phyloP scores from a whole-genome alignment of 53 echinoderm and acorn worm genomes.

The Zoroaster sp. region DNA sequence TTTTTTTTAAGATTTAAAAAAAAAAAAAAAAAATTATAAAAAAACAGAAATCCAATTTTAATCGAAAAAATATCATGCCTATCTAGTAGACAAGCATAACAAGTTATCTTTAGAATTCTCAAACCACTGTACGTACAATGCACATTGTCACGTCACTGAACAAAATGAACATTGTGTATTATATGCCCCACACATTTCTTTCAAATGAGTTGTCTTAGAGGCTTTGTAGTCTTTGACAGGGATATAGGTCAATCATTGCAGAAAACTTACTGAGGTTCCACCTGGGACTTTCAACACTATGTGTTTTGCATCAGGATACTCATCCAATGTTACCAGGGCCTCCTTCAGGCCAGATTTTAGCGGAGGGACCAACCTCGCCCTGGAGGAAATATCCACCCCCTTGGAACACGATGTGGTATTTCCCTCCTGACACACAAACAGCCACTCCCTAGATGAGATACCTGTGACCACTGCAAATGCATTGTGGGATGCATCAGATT shows the following conservation, averaged over 20 bases:
- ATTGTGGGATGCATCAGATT: slow-evolving; percentile 24
- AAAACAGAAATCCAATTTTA: no score
- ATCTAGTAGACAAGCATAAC: no score
- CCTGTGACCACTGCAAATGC: slow-evolving; percentile 59
- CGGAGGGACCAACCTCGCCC: slow-evolving; percentile 68
- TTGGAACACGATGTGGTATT: slow-evolving; percentile 60
- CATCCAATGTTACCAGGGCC: slow-evolving; percentile 51
- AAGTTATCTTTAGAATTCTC: no score
- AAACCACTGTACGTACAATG: no score
- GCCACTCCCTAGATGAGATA: slow-evolving; percentile 51
- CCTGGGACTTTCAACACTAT: slow-evolving; percentile 56
- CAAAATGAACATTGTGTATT: no score
- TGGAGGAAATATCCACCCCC: slow-evolving; percentile 75
- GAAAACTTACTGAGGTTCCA: slow-evolving; percentile 22
- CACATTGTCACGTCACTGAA: no score
- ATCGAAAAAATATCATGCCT: no score
- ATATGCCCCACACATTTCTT: slow-evolving; percentile 47
- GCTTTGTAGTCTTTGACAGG: background rate
- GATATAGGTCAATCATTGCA: background rate
- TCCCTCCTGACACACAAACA: slow-evolving; percentile 75
- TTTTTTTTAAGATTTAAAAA: no score
- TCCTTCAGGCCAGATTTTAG: slow-evolving; percentile 61
- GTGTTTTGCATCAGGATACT: slow-evolving; percentile 46
- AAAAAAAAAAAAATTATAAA: no score
- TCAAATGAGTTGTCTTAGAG: background rate